Base-by-base conservation (phyloP, 1,140 invertebrate genomes). In the Drosophila repletoides region DNA sequence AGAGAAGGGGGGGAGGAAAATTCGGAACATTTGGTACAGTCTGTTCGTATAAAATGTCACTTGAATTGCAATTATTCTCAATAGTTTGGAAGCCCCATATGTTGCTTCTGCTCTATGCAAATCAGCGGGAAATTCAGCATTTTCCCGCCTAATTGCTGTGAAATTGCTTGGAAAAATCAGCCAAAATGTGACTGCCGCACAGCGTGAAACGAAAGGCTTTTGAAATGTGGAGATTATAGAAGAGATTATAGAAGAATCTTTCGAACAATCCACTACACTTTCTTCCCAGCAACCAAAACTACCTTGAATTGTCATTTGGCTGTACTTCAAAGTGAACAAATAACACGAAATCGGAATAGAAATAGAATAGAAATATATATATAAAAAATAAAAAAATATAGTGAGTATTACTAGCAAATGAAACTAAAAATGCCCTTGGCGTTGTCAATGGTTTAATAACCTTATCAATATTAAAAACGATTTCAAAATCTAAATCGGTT, bases 101-200 rank as follows among this genome's bases (percentile, higher is more conserved):
- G 72, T 68, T 65, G 40, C 58, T 36, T 60, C 55, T 22, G 49
- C 51, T 55, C 61, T 51, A 76, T 71, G 72, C 73, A 76, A 76
- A 76, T n/a, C n/a, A n/a, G n/a, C n/a, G n/a, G n/a, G n/a, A n/a
- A n/a, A n/a, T n/a, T n/a, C n/a, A n/a, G n/a, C n/a, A n/a, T 75
- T 51, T 51, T 26, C 26, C 19, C 6, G 46, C 17, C 51, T 31
- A 76, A 76, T 76, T 67, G 72, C 66, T 71, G 72, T 67, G 66
- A 72, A 76, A 76, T 76, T 70, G 73, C 12, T 65, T 76, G 73
- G 73, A 76, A 76, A 63, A 74, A 26, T 38, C 22, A 15, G n/a
- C n/a, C n/a, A 41, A 55, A 41, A 41, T 21, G 33, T 21, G 43
- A 26, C 10, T 12, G 38, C 3, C 21, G 19, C 12, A 9, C 1